A percentile compares a stretch with the other conserved stretches of the same genome.
These are phyloP conservation scores for Thinocorus orbignyianus DNA, from an alignment of 2,113 vertebrate species.

Conservation along the genomic window DNA sequence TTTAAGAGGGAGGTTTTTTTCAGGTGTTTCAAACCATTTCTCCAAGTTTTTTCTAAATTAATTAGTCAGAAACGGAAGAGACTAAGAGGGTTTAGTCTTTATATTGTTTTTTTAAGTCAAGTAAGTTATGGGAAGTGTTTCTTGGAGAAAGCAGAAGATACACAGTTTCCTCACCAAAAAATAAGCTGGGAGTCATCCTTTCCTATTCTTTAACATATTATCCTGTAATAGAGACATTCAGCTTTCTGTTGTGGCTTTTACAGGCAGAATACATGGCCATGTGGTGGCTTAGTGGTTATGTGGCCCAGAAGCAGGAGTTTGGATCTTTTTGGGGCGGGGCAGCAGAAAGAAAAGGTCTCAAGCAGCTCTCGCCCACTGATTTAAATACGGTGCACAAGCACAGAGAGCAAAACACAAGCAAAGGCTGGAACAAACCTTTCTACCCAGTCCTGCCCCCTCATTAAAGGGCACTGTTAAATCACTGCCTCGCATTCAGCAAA, in stretches of 20 bases:
- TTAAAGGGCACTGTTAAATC: neutral
- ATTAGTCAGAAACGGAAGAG: neutral
- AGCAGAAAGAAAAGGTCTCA: neutral
- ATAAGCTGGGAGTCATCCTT: neutral
- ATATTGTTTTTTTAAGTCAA: neutral
- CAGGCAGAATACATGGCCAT: neutral
- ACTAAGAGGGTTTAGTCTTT: neutral
- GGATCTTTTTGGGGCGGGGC: neutral
- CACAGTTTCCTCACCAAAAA: neutral
- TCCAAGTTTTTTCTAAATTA: neutral
- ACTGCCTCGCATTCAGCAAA: neutral
- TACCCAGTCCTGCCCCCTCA: neutral
- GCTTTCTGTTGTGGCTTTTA: neutral
- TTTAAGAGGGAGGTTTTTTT: neutral
- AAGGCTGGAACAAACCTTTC: neutral
- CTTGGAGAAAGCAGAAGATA: neutral
- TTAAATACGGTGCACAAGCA: neutral
- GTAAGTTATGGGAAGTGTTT: neutral
- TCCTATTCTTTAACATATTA: neutral
- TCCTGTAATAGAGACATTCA: neutral
- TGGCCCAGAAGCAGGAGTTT: fast-evolving
- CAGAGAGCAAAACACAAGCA: neutral
- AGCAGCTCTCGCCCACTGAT: neutral
- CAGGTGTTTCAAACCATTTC: neutral
- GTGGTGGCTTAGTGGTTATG: neutral